Percentiles rank a stretch among this genome's conserved stretches.
These are phyloP conservation scores for Fragum sueziense DNA, from an alignment of 2,888 invertebrate genomes.

Conservation along the genomic window DNA sequence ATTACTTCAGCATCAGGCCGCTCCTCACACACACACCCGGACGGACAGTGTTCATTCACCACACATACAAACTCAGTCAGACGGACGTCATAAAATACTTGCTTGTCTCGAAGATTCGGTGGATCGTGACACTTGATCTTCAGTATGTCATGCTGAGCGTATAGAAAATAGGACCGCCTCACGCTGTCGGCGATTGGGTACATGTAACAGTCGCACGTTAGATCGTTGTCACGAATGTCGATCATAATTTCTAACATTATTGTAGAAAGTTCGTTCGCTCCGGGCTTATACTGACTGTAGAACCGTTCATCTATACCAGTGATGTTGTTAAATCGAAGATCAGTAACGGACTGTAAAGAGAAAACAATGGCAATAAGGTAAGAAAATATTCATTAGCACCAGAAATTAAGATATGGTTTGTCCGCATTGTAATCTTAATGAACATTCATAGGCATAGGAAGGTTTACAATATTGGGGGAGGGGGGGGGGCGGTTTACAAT, in stretches of 20 bases:
- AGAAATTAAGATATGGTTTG: too few relatives aligned
- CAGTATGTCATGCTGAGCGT: slow-evolving; percentile 30
- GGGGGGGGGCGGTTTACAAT: too few relatives aligned
- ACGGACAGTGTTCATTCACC: slow-evolving; percentile 48
- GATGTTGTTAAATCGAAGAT: slow-evolving; percentile 34
- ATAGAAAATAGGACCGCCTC: slow-evolving; percentile 50
- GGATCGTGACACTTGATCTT: slow-evolving; percentile 51
- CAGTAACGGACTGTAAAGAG: slow-evolving; percentile 30
- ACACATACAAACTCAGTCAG: slow-evolving; percentile 56
- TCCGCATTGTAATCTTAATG: too few relatives aligned
- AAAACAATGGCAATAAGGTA: background rate
- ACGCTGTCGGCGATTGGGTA: slow-evolving; percentile 41
- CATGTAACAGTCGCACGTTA: slow-evolving; percentile 60
- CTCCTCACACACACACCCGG: slow-evolving; percentile 57
- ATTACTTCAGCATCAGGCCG: slow-evolving; percentile 43
- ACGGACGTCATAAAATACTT: slow-evolving; percentile 39
- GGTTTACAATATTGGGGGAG: too few relatives aligned
- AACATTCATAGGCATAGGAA: too few relatives aligned
- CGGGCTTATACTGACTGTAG: slow-evolving; percentile 25
- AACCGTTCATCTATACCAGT: slow-evolving; percentile 14
- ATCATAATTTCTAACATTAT: slow-evolving; percentile 27
- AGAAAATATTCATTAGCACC: too few relatives aligned
- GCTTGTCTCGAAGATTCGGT: slow-evolving; percentile 46
- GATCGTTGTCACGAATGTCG: slow-evolving; percentile 54
- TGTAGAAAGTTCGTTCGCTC: background rate